phyloP scores from a whole-genome alignment of 2,888 invertebrate species.

The Dasypolia templi region DNA sequence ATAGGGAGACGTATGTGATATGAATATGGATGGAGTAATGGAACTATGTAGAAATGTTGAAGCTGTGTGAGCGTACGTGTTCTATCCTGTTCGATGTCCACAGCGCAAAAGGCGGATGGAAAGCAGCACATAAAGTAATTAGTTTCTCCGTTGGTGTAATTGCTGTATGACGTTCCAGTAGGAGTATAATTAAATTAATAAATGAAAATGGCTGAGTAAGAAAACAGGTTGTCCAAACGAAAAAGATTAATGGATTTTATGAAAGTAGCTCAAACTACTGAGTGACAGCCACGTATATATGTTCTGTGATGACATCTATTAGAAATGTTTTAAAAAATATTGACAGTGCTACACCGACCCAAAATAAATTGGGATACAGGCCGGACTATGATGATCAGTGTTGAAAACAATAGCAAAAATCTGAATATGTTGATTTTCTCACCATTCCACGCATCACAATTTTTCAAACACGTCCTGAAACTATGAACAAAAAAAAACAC shows the following conservation, averaged over 20 bases:
- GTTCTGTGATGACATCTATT: not conserved
- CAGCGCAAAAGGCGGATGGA: too few species aligned
- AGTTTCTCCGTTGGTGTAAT: too few species aligned
- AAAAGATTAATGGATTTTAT: not conserved
- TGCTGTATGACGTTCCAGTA: too few species aligned
- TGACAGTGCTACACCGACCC: too few species aligned
- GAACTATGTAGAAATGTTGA: too few species aligned
- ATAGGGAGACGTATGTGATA: too few species aligned
- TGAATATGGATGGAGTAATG: not conserved
- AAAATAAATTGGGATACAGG: not conserved
- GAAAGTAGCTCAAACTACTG: not conserved
- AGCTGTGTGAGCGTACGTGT: too few species aligned
- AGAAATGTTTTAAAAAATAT: not conserved
- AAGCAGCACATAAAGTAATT: too few species aligned
- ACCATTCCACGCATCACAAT: slow-evolving; percentile 1
- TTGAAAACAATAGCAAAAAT: not conserved
- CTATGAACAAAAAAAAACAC: slow-evolving; percentile 26
- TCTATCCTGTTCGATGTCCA: too few species aligned
- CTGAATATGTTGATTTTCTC: too few species aligned
- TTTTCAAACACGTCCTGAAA: not conserved
- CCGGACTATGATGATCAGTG: not conserved
- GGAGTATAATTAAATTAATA: too few species aligned
- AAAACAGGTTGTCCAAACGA: not conserved
- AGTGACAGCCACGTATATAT: too few species aligned
- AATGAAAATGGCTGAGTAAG: not conserved